A percentile compares a stretch with the other conserved stretches of the same genome.
Conservation (phyloP, 1,140 invertebrate genomes). For the Littorina saxatilis region DNA sequence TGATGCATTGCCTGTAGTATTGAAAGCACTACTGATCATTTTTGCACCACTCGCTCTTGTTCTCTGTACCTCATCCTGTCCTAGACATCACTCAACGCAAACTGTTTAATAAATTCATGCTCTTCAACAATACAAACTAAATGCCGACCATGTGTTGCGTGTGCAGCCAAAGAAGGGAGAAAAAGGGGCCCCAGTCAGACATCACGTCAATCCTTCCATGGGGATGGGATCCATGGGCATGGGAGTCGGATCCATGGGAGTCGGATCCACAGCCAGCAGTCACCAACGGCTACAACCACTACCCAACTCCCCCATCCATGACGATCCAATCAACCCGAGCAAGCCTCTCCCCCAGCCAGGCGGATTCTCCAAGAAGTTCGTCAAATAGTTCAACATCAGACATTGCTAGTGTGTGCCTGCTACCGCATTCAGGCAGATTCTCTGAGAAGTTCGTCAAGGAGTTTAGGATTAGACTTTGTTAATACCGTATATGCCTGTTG, state of each 20-base stretch:
- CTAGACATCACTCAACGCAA: too few species aligned
- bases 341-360: slow-evolving; percentile 68
- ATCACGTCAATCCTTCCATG: slow-evolving; percentile 51
- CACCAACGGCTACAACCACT: slow-evolving; percentile 68
- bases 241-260: slow-evolving; percentile 24
- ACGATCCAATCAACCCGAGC: slow-evolving; percentile 69
- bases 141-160: not conserved
- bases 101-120: too few species aligned
- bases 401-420: not conserved
- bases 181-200: slow-evolving; percentile 45
- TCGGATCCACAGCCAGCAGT: slow-evolving; percentile 28
- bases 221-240: too few species aligned
- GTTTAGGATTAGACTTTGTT: too few species aligned
- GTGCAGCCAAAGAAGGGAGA: slow-evolving; percentile 66
- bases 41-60: too few species aligned
- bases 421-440: not conserved
- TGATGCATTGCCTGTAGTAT: too few species aligned
- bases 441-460: not conserved
- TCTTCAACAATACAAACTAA: too few species aligned
- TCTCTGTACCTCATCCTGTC: too few species aligned
- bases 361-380: slow-evolving; percentile 70
- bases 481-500: slow-evolving; percentile 6
- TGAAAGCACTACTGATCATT: too few species aligned
- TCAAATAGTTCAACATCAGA: too few species aligned
- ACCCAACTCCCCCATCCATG: slow-evolving; percentile 72